Evolutionary conservation across 2,888 invertebrate genomes (phyloP), one percentile per base, ranked within the genome.

Genomic region (Ectropis crepuscularia): DNA sequence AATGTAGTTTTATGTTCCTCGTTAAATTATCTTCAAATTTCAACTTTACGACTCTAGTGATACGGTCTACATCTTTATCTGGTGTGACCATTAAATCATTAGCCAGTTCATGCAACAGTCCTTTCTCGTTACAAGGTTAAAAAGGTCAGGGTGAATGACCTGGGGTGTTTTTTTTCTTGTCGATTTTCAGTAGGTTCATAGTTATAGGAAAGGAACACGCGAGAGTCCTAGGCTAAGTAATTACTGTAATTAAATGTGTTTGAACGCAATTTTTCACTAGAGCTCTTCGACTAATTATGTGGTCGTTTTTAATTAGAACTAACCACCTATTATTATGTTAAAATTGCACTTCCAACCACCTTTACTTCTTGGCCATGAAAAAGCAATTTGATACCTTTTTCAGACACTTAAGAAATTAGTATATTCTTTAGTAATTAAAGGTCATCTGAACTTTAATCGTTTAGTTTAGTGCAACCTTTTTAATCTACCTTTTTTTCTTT

Each of bases 71-170:
- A 53, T 65, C 47, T 50, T 59, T 11, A 48, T 53, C 47, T 53
- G 51, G 42, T 53, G 50, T 37, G 59, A 72, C 74, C 76, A 81
- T 81, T 81, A 80, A 78, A 80, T 82, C 82, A 85, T 87, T 84
- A 83, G 79, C 74, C 78, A 69, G 78, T 80, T 85, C 80, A 84
- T 81, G 83, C 79, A 81, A 77, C 79, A 74, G 82, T 81, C 78
- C 83, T 83, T 86, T 81, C 78, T 77, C 76, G 80, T 81, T 78
- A 80, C 85, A 85, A 86, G 85, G 88, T 87, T 87, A 78, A 79
- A 85, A 82, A 87, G 87, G 87, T 88, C 86, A 87, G 82, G 82
- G 86, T 84, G 79, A 85, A 84, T 84, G 86, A 88, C 84, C 87
- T 71, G 60, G 70, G 69, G 64, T 68, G 62, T 76, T 75, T 81